A percentile compares a stretch with the other conserved stretches of the same genome.
Evolutionary conservation across 2,113 vertebrate species (phyloP).

Genomic region (Lagopus muta): DNA sequence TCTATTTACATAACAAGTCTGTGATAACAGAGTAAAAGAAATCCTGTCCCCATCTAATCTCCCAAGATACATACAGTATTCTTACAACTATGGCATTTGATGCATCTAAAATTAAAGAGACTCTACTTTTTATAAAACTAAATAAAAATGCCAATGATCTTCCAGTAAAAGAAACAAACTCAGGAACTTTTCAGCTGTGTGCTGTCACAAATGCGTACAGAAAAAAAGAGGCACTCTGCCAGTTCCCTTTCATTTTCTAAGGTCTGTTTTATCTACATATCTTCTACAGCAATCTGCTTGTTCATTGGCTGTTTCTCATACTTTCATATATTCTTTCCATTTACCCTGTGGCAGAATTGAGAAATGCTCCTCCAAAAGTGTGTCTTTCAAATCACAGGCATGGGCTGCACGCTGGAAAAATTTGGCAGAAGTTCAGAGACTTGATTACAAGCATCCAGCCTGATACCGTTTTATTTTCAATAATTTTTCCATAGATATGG

Average conservation of each 20-base stretch:
- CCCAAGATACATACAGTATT: constrained; percentile 41
- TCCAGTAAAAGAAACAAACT: not conserved
- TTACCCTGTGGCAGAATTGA: not conserved
- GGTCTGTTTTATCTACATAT: not conserved
- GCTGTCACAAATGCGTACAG: not conserved
- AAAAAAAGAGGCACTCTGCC: not conserved
- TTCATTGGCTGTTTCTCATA: not conserved
- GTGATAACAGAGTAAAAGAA: constrained; percentile 57
- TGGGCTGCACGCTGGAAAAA: not conserved
- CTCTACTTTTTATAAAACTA: not conserved
- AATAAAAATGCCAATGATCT: not conserved
- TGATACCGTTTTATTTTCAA: not conserved
- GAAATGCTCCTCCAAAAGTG: not conserved
- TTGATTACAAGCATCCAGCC: not conserved
- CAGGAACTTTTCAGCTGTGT: not conserved
- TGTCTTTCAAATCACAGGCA: not conserved
- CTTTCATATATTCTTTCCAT: not conserved
- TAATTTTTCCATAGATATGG: fast-evolving
- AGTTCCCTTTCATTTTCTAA: not conserved
- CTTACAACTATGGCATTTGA: constrained; percentile 32
- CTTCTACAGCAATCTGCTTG: not conserved
- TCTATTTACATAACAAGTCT: constrained; percentile 62
- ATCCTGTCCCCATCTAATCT: constrained; percentile 56
- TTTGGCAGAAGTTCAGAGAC: not conserved
- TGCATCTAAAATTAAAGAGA: constrained; percentile 31